These are phyloP conservation scores for Nannoperca australis DNA, from an alignment of 2,797 vertebrate genomes.

Conservation along the genomic window DNA sequence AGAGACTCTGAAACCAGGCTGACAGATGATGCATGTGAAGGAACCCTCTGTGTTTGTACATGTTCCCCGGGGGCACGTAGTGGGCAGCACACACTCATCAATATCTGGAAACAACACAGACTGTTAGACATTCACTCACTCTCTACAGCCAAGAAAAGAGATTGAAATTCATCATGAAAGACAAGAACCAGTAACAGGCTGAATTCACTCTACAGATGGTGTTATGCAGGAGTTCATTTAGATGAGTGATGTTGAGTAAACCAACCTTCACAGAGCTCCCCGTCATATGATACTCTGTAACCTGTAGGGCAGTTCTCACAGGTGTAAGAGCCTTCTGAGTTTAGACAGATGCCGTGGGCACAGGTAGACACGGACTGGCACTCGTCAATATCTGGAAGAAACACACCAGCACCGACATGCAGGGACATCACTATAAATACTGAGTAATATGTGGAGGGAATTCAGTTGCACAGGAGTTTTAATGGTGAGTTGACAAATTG, in stretches of 20 bases:
- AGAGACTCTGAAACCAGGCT: conserved; percentile 84
- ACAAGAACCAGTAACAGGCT: conserved; percentile 14
- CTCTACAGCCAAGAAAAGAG: conserved; percentile 32
- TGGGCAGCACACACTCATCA: conserved; percentile 80
- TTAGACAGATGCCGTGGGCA: conserved; percentile 88
- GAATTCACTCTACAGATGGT: conserved; percentile 8
- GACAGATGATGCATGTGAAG: conserved; percentile 86
- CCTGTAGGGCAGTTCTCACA: conserved; percentile 82
- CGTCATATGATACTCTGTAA: conserved; percentile 81
- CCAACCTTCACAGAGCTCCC: conserved; percentile 85
- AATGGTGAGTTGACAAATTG: conserved; percentile 23
- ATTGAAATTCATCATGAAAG: conserved; percentile 5
- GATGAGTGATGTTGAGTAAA: conserved; percentile 52
- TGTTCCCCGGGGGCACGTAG: conserved; percentile 85
- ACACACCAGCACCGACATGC: conserved; percentile 37
- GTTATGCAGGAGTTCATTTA: conserved; percentile 9
- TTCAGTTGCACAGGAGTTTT: conserved; percentile 16
- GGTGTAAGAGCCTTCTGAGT: conserved; percentile 88
- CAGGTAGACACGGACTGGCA: conserved; percentile 83
- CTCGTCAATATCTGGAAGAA: conserved; percentile 82
- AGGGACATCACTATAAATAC: conserved; percentile 9
- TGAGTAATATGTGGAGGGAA: conserved; percentile 3
- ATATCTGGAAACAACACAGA: conserved; percentile 77
- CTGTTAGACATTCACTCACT: conserved; percentile 27
- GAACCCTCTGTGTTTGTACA: conserved; percentile 90